Evolutionary conservation across 2,888 invertebrate species (phyloP).

Genomic region (Clivina fossor): DNA sequence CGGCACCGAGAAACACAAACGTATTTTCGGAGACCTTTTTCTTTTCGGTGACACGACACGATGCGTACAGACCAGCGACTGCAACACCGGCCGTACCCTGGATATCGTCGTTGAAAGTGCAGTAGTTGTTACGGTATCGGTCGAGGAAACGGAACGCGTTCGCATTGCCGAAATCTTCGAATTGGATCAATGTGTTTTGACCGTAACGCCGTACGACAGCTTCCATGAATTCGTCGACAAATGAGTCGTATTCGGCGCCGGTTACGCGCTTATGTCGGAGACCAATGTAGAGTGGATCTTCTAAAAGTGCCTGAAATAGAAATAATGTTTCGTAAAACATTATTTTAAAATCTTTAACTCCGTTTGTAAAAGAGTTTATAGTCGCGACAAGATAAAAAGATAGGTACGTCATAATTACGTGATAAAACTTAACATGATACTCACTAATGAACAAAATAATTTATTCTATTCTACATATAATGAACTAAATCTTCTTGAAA

Average conservation of each 20-base stretch:
- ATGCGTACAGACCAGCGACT: slow-evolving; percentile 87
- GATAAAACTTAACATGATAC: no score
- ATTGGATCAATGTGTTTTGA: slow-evolving; percentile 78
- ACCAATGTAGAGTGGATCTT: slow-evolving; percentile 95
- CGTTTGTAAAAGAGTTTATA: no score
- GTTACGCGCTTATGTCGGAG: slow-evolving; percentile 80
- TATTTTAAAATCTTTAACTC: not conserved
- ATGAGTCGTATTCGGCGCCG: slow-evolving; percentile 86
- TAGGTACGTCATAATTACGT: no score
- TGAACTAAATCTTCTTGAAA: no score
- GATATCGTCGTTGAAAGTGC: slow-evolving; percentile 99
- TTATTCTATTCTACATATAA: no score
- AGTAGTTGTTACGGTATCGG: slow-evolving; percentile 87
- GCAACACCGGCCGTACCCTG: slow-evolving; percentile 97
- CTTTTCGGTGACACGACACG: slow-evolving; percentile 70
- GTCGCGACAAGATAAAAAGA: no score
- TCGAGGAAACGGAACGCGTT: slow-evolving; percentile 95
- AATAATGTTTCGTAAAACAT: slow-evolving; percentile 3
- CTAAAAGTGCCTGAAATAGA: slow-evolving; percentile 67
- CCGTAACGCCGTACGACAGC: slow-evolving; percentile 86
- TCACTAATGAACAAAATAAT: no score
- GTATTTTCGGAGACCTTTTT: slow-evolving; percentile 83
- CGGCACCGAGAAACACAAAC: slow-evolving; percentile 89
- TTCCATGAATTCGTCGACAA: slow-evolving; percentile 97
- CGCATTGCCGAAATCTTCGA: slow-evolving; percentile 94